Conservation (phyloP, 2,797 vertebrate genomes). For the Serranus cabrilla region DNA sequence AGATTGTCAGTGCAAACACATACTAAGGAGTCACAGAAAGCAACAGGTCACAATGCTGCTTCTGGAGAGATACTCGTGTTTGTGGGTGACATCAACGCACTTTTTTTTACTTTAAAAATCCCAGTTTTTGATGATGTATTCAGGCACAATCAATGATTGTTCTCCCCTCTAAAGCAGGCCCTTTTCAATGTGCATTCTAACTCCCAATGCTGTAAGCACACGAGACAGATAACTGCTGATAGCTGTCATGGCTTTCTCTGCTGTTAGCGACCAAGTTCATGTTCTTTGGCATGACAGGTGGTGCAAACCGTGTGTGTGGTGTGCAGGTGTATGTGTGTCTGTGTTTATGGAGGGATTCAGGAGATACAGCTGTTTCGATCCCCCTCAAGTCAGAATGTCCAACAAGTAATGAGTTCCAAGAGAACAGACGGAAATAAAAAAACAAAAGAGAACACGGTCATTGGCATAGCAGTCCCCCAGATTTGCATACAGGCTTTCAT, state of each 20-base stretch:
- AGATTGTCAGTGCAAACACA: slow-evolving; percentile 86
- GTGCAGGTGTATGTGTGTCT: slow-evolving; percentile 39
- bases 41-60: slow-evolving; percentile 41
- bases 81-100: slow-evolving; percentile 67
- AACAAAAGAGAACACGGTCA: slow-evolving; percentile 34
- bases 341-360: slow-evolving; percentile 41
- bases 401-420: slow-evolving; percentile 36
- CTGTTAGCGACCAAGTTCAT: slow-evolving; percentile 56
- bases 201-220: slow-evolving; percentile 44
- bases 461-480: slow-evolving; percentile 73
- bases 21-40: slow-evolving; percentile 56
- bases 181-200: not conserved
- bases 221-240: slow-evolving; percentile 34
- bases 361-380: slow-evolving; percentile 47
- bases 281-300: slow-evolving; percentile 77
- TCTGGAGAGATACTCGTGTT: slow-evolving; percentile 52
- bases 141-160: slow-evolving; percentile 34
- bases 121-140: slow-evolving; percentile 45
- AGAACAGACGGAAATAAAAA: slow-evolving; percentile 16
- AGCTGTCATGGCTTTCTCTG: slow-evolving; percentile 57
- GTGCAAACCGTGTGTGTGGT: slow-evolving; percentile 24
- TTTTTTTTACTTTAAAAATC: slow-evolving; percentile 36
- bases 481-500: slow-evolving; percentile 78
- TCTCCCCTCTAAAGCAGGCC: slow-evolving; percentile 25
- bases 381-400: slow-evolving; percentile 42